Conservation (phyloP, 2,113 vertebrate species). For the Sitta europaea region DNA sequence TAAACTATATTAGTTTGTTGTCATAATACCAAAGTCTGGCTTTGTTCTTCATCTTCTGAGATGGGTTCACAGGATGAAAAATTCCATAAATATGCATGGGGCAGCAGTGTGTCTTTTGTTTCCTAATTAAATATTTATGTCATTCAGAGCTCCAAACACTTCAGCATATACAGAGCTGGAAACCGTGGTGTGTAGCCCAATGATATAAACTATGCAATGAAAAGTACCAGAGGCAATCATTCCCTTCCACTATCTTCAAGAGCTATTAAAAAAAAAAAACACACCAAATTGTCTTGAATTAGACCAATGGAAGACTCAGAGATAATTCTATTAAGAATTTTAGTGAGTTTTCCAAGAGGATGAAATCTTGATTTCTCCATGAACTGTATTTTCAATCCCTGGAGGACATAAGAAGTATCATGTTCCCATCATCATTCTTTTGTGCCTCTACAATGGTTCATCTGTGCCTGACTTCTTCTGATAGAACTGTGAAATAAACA, state of each 20-base stretch:
- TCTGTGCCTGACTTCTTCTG: background rate
- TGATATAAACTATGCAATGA: background rate
- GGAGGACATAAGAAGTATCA: background rate
- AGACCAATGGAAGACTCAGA: background rate
- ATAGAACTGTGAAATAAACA: background rate
- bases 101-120: background rate
- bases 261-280: background rate
- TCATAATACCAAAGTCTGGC: background rate
- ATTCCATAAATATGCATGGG: background rate
- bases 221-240: background rate
- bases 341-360: background rate
- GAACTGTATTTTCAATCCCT: background rate
- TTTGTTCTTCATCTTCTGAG: background rate
- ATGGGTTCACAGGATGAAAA: background rate
- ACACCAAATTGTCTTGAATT: background rate
- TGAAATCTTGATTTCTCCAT: background rate
- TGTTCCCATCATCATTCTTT: background rate
- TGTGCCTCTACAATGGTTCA: background rate
- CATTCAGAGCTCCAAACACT: background rate
- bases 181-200: background rate
- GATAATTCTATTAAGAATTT: background rate
- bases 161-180: background rate
- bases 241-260: background rate
- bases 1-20: background rate
- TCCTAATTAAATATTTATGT: background rate